Evolutionary conservation across 1,140 invertebrate species (phyloP).

Genomic region (Pygmarrhopalites habei): DNA sequence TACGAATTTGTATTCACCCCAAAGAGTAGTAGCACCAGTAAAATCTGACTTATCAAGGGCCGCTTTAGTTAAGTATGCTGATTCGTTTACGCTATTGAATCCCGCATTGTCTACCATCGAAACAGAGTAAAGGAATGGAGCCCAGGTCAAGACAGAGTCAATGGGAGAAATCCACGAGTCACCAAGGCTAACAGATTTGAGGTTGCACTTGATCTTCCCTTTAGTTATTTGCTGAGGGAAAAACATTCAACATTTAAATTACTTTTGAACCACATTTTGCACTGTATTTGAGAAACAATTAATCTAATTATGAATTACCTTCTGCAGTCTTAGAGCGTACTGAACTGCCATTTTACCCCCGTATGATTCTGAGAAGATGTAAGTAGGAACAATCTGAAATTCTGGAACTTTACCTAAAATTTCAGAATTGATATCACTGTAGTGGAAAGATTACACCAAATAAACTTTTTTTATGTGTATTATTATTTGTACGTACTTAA

Average conservation of each 20-base stretch:
- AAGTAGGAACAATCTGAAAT: constrained; percentile 63
- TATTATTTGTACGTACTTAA: too few species aligned
- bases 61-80: constrained; percentile 42
- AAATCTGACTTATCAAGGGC: constrained; percentile 47
- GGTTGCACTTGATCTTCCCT: constrained; percentile 59
- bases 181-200: constrained; percentile 69
- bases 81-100: constrained; percentile 41
- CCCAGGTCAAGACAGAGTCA: constrained; percentile 72
- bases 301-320: constrained; percentile 45
- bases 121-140: constrained; percentile 60
- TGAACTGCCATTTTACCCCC: constrained; percentile 83
- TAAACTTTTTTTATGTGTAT: too few species aligned
- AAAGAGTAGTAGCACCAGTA: constrained; percentile 55
- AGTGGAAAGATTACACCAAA: too few species aligned
- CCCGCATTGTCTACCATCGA: constrained; percentile 49
- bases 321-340: constrained; percentile 56
- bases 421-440: too few species aligned
- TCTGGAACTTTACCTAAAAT: too few species aligned
- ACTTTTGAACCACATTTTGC: background rate
- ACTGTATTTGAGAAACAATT: background rate
- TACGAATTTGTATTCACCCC: too few species aligned
- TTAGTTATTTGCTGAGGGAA: constrained; percentile 57
- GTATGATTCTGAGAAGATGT: constrained; percentile 78
- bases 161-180: constrained; percentile 81
- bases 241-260: constrained; percentile 24